phyloP scores from a whole-genome alignment of 2,888 invertebrate genomes.

The Lypha dubia region DNA sequence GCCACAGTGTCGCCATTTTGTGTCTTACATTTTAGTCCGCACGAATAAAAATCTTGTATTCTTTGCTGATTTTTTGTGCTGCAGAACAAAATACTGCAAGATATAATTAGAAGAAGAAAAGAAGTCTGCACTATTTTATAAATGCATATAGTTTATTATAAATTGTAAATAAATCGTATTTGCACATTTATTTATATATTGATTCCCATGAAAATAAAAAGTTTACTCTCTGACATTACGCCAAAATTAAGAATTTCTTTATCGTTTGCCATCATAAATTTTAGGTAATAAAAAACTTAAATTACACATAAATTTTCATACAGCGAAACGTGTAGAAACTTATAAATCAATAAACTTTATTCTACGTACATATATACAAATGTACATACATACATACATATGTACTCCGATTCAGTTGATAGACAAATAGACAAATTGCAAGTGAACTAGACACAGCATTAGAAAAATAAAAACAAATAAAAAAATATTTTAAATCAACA shows the following conservation, averaged over 20 bases:
- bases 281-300: constrained; percentile 58
- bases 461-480: constrained; percentile 3
- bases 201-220: constrained; percentile 35
- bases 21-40: background rate
- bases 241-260: constrained; percentile 53
- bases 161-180: constrained; percentile 24
- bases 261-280: constrained; percentile 61
- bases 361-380: too few relatives aligned
- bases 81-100: constrained; percentile 57
- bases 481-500: constrained; percentile 43
- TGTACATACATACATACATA: too few relatives aligned
- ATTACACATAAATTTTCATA: constrained; percentile 40
- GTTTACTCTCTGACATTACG: constrained; percentile 64
- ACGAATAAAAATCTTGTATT: background rate
- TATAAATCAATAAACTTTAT: constrained; percentile 64
- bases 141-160: background rate
- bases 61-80: constrained; percentile 35
- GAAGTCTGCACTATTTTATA: constrained; percentile 5
- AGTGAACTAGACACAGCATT: constrained; percentile 8
- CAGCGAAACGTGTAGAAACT: constrained; percentile 37
- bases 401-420: background rate
- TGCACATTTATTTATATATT: constrained; percentile 15
- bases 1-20: background rate
- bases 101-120: constrained; percentile 58
- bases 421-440: constrained; percentile 38